Base-by-base conservation (phyloP, 2,888 invertebrate species). In the Pseudoips prasinana region DNA sequence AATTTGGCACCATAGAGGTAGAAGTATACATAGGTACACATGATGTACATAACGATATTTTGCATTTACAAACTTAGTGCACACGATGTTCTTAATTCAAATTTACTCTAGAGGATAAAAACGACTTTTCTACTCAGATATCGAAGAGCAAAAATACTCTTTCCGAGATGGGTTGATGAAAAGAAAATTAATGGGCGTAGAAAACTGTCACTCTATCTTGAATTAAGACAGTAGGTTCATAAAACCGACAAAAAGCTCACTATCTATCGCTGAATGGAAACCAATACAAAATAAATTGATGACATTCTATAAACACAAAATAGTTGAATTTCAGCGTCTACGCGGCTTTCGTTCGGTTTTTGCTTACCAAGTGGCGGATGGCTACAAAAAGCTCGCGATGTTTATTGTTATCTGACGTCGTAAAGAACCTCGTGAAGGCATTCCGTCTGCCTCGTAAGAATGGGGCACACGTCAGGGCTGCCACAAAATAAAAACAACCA, bases 401-500 rank as follows among this genome's bases (percentile, higher is more conserved):
- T 76, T 73, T 74, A 79, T 76, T 69, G 68, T 70, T 56, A 64
- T 62, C 62, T 56, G 46, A 38, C 30, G 41, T 62, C 64, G 57
- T 70, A 66, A 73, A 71, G 56, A 61, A 58, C 40, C 49, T 50
- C 58, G 52, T 49, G 43, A 57, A 47, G 43, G 55, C 55, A 65
- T 64, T 60, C 53, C 52, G 35, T 43, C 45, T 25, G 40, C 63
- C 61, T 49, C 66, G 54, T 65, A 56, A n/a, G 56, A 60, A 37
- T 35, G 34, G 37, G 34, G 34, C 41, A 24, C 36, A 32, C 35
- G 25, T 33, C 27, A 63, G 62, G 57, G 59, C 29, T 65, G 52
- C 22, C 48, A 33, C 20, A 20, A 20, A 5, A 2, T 20, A 7
- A 7, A 34, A 22, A 29, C 46, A 33, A 53, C 38, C 26, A 37